These are phyloP conservation scores for Lepidothrix coronata DNA, from an alignment of 2,113 vertebrate species.

Conservation along the genomic window DNA sequence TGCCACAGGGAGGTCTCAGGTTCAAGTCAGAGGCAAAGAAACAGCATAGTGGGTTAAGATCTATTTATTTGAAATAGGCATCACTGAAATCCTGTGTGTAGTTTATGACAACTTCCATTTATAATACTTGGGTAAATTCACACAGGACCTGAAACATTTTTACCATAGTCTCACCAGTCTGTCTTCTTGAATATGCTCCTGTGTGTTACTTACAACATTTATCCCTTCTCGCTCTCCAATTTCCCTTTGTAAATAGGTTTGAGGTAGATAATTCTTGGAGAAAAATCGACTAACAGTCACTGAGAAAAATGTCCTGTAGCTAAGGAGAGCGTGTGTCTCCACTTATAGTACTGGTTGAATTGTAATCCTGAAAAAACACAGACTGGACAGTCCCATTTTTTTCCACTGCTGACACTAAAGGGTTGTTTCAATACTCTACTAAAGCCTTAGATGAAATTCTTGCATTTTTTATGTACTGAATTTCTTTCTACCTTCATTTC, in stretches of 20 bases:
- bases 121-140: not conserved
- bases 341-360: not conserved
- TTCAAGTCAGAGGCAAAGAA: not conserved
- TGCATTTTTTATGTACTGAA: not conserved
- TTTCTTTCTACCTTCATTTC: not conserved
- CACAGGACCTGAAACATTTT: not conserved
- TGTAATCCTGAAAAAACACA: not conserved
- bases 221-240: not conserved
- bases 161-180: not conserved
- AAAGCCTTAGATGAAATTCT: not conserved
- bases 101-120: not conserved
- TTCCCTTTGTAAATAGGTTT: not conserved
- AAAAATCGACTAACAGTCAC: not conserved
- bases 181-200: not conserved
- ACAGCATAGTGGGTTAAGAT: not conserved
- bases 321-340: not conserved
- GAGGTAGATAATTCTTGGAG: not conserved
- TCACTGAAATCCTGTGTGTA: not conserved
- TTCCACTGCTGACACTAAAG: not conserved
- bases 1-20: not conserved
- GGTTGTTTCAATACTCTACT: not conserved
- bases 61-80: not conserved
- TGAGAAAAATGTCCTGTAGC: not conserved
- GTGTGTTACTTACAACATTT: not conserved
- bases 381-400: not conserved